Evolutionary conservation across 1,140 invertebrate species (phyloP).

Genomic region (Drosophila sp.): DNA sequence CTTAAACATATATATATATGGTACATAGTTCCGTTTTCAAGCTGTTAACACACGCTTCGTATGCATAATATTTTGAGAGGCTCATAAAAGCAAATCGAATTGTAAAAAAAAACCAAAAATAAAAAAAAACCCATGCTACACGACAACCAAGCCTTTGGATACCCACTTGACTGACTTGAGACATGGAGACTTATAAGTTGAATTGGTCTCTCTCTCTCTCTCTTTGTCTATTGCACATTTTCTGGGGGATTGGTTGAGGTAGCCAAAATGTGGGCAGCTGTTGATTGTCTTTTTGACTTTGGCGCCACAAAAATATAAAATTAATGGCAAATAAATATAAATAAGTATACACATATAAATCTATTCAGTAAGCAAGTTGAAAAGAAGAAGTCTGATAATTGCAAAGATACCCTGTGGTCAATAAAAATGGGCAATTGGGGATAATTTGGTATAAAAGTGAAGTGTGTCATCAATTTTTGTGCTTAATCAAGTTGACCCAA

Average conservation of each 20-base stretch:
- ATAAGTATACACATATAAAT: conserved; percentile 36
- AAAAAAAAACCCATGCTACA: conserved; percentile 27
- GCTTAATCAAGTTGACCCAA: no score
- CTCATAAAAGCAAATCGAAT: conserved; percentile 70
- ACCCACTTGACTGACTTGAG: conserved; percentile 22
- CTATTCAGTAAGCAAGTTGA: not conserved
- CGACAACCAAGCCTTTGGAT: conserved; percentile 44
- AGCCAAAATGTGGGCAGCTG: conserved; percentile 72
- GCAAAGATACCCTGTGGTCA: conserved; percentile 11
- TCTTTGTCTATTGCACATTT: conserved; percentile 7
- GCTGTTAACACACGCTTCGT: conserved; percentile 55
- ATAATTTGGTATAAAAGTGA: no score
- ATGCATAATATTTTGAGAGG: conserved; percentile 67
- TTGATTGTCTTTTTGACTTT: conserved; percentile 80
- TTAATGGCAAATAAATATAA: conserved; percentile 63
- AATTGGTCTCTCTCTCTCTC: conserved; percentile 9
- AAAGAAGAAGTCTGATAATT: conserved; percentile 37
- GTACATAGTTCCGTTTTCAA: conserved; percentile 62
- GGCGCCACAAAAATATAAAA: conserved; percentile 70
- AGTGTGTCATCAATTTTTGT: no score
- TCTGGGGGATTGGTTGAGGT: conserved; percentile 25
- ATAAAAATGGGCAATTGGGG: not conserved
- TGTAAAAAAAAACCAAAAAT: conserved; percentile 52
- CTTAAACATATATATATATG: conserved; percentile 5
- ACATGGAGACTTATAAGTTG: conserved; percentile 15